phyloP scores from a whole-genome alignment of 2,113 vertebrate species.

The Eretmochelys imbricata region DNA sequence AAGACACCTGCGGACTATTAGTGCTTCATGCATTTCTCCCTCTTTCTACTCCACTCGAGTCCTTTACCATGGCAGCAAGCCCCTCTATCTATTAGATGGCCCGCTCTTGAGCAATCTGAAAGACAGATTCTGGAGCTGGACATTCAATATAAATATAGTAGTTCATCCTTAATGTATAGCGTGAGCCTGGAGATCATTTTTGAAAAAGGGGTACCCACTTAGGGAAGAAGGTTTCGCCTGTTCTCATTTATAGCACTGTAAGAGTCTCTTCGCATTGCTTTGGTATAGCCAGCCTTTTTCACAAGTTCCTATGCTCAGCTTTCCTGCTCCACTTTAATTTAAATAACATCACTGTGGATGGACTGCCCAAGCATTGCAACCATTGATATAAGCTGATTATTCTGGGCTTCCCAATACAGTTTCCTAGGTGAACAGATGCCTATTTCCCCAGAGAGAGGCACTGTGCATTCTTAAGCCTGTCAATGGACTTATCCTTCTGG shows the following conservation, averaged over 20 bases:
- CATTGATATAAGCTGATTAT: not conserved
- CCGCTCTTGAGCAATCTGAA: not conserved
- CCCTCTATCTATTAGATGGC: not conserved
- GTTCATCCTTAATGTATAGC: not conserved
- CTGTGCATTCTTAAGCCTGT: not conserved
- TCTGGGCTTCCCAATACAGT: not conserved
- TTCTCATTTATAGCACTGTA: no score
- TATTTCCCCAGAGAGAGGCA: not conserved
- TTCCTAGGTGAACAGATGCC: not conserved
- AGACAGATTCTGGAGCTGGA: not conserved
- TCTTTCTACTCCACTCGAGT: not conserved
- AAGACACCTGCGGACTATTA: not conserved
- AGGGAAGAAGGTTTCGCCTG: no score
- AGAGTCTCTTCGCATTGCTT: no score
- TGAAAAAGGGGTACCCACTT: not conserved
- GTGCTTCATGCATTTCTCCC: not conserved
- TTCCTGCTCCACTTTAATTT: no score
- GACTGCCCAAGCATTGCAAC: no score
- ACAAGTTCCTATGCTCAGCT: no score
- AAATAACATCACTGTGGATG: no score
- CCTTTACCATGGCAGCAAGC: not conserved
- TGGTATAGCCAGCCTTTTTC: no score
- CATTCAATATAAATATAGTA: not conserved
- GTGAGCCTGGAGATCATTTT: not conserved
- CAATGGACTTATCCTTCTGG: not conserved